Evolutionary conservation across 2,888 invertebrate species (phyloP).

Genomic region (Drosophila anomelani): DNA sequence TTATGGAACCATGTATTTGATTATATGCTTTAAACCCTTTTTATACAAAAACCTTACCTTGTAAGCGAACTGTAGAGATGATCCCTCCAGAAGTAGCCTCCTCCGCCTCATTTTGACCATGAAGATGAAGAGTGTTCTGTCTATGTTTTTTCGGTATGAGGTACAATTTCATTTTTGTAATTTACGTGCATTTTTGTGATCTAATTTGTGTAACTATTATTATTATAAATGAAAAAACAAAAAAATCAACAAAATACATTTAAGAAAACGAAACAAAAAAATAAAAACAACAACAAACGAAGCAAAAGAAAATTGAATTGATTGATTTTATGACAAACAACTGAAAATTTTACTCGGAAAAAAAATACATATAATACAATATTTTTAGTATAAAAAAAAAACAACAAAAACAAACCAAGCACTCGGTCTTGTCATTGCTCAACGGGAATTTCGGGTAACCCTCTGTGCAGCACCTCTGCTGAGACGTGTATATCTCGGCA

Average conservation of each 20-base stretch:
- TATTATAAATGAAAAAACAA: conserved; percentile 68
- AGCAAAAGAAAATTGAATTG: conserved; percentile 57
- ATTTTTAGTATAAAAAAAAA: conserved; percentile 59
- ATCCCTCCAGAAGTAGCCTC: conserved; percentile 31
- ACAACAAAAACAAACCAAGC: conserved; percentile 26
- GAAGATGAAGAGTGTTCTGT: conserved; percentile 24
- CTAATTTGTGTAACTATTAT: conserved; percentile 80
- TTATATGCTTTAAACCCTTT: conserved; percentile 38
- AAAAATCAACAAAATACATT: conserved; percentile 55
- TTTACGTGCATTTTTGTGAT: conserved; percentile 82
- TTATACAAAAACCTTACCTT: conserved; percentile 28
- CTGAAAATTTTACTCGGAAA: conserved; percentile 53
- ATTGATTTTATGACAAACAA: conserved; percentile 70
- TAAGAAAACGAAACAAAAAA: conserved; percentile 53
- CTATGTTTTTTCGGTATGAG: conserved; percentile 54
- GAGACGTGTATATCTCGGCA: conserved; percentile 9
- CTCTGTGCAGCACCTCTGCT: not conserved
- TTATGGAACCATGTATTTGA: conserved; percentile 46
- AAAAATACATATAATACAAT: conserved; percentile 40
- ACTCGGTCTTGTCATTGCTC: conserved; percentile 20
- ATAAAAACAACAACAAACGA: conserved; percentile 47
- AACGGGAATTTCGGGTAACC: not conserved
- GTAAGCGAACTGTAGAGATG: conserved; percentile 40
- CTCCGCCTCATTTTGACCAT: conserved; percentile 40
- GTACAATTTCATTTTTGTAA: conserved; percentile 73